A percentile compares a stretch with the other conserved stretches of the same genome.
Conservation (phyloP, 2,113 vertebrate species). For the Ptyas mucosa region DNA sequence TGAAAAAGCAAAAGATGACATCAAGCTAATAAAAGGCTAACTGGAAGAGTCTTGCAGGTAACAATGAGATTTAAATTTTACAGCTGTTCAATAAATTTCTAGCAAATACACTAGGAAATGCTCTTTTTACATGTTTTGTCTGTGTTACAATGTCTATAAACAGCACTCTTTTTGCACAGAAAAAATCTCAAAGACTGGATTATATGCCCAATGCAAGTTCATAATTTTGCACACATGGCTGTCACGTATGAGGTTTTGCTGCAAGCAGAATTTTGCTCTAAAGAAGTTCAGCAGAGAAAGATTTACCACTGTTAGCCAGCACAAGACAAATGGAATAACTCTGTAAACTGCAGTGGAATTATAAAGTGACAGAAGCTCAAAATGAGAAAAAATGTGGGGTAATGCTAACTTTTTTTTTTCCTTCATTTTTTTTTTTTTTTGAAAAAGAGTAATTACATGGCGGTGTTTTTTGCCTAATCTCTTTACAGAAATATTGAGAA, state of each 20-base stretch:
- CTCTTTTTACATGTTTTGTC: constrained; percentile 19
- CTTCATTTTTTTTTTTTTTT: constrained; percentile 22
- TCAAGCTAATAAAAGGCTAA: neutral
- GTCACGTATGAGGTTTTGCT: neutral
- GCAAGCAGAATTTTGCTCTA: neutral
- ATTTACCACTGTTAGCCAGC: constrained; percentile 23
- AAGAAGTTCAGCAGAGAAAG: constrained; percentile 19
- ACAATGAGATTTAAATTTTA: neutral
- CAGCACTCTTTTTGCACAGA: constrained; percentile 16
- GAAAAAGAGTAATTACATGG: constrained; percentile 37
- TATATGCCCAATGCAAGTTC: neutral
- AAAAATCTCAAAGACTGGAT: constrained; percentile 27
- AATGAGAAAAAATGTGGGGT: constrained; percentile 36
- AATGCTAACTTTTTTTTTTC: constrained; percentile 13
- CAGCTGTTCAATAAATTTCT: neutral
- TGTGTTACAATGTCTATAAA: constrained; percentile 15
- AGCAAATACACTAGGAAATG: neutral
- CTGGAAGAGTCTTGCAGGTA: neutral
- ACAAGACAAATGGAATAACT: constrained; percentile 23
- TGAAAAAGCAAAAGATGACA: neutral
- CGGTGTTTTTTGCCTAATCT: constrained; percentile 44
- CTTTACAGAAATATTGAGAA: constrained; percentile 65
- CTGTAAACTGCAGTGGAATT: constrained; percentile 14
- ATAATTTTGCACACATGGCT: constrained; percentile 2
- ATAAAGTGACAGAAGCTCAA: constrained; percentile 42